phyloP scores from a whole-genome alignment of 2,888 invertebrate species.

The Parnassius glacialis region DNA sequence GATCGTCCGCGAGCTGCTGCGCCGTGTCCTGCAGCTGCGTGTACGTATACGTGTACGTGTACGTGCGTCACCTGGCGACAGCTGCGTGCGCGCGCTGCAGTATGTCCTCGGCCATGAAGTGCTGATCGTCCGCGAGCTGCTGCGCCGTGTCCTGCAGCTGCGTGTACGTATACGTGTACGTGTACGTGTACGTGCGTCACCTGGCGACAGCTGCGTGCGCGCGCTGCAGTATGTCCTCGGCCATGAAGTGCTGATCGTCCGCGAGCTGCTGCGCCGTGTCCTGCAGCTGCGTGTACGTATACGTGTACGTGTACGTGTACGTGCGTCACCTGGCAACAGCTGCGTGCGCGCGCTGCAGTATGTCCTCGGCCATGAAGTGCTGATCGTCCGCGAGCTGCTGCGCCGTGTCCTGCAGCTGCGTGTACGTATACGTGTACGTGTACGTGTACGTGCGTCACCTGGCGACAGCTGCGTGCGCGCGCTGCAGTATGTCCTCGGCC shows the following conservation, averaged over 20 bases:
- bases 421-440: too few relatives aligned
- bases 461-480: constrained; percentile 63
- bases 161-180: too few relatives aligned
- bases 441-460: too few relatives aligned
- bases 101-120: constrained; percentile 95
- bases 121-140: constrained; percentile 88
- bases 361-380: constrained; percentile 95
- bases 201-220: constrained; percentile 53
- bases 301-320: too few relatives aligned
- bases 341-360: constrained; percentile 84
- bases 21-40: constrained; percentile 90
- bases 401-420: constrained; percentile 91
- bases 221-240: constrained; percentile 89
- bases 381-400: constrained; percentile 87
- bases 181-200: too few relatives aligned
- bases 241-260: constrained; percentile 92
- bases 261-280: constrained; percentile 90
- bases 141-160: constrained; percentile 89
- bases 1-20: constrained; percentile 86
- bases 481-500: constrained; percentile 90
- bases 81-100: constrained; percentile 81
- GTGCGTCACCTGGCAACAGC: too few relatives aligned
- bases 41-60: too few relatives aligned
- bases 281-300: constrained; percentile 82
- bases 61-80: too few relatives aligned